Evolutionary conservation across 2,797 vertebrate species (phyloP), one percentile per base, ranked within the genome.

Genomic region (Rhadinocentrus ornatus): DNA sequence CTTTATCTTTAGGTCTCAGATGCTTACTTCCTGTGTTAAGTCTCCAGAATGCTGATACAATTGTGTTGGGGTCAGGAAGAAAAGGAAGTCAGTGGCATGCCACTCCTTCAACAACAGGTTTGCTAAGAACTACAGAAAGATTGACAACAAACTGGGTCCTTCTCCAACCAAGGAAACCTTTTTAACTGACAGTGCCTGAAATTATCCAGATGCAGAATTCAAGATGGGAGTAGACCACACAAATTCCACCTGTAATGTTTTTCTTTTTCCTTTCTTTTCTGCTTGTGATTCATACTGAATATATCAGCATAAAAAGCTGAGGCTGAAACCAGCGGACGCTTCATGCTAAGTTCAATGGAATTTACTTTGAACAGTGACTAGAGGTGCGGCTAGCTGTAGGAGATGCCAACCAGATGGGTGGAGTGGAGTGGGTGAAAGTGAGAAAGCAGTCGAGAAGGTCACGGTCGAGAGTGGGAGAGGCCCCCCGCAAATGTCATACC

Each of bases 41-140:
- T 84, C 82, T 87, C 74, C 80, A 75, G 63, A 65, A 80, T 61
- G 78, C 82, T 84, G 84, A 91, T 87, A 84, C 77, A 86, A 90
- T 91, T 92, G 90, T 91, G 72, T 85, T 77, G 50, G 57, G 71
- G 44, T 80, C 71, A 71, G 82, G 84, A 79, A 85, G 77, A 84
- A 89, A 86, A 89, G 89, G 88, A 92, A 91, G 82, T 80, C 35
- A 69, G 70, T 62, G 56, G 32, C 76, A 32, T 11, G 75, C 84
- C 89, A 76, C 86, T 81, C 82, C 89, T 89, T 88, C 71, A 87
- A 88, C 72, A 90, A 77, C 84, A 87, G 78, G 83, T 90, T 87
- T 59, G 80, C 69, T 74, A 55, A 82, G 65, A 74, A 77, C 71
- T 46, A 55, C 48, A 63, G 29, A 56, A 56, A 56, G 22, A 83